Evolutionary conservation across 2,113 vertebrate genomes (phyloP).

Genomic region (Regulus satrapa): DNA sequence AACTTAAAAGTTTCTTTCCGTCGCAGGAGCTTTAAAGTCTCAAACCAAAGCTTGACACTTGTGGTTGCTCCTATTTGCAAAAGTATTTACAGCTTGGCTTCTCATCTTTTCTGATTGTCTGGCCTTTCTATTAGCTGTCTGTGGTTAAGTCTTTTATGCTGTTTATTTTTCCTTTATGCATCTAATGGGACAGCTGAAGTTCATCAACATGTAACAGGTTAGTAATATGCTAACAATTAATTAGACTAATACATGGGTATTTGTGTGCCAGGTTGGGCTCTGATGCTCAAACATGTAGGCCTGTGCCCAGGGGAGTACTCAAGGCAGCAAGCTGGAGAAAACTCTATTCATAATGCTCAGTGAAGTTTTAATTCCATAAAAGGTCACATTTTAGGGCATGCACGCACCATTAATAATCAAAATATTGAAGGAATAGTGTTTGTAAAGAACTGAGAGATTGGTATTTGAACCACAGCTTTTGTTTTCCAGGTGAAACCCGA

Average conservation of each 20-base stretch:
- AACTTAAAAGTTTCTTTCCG: background rate
- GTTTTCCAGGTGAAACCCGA: slow-evolving; percentile 46
- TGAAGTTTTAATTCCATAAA: background rate
- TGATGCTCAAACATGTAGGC: background rate
- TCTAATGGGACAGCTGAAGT: slow-evolving; percentile 75
- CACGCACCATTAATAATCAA: background rate
- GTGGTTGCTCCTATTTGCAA: background rate
- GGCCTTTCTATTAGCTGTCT: slow-evolving; percentile 5
- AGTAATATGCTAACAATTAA: slow-evolving; percentile 57
- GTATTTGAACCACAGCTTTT: background rate
- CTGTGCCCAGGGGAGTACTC: background rate
- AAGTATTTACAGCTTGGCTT: slow-evolving; percentile 6
- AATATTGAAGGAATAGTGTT: background rate
- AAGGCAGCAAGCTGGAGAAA: background rate
- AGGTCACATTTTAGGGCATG: background rate
- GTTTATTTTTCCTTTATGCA: slow-evolving; percentile 75
- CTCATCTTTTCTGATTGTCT: background rate
- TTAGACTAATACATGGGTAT: background rate
- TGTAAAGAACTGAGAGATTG: background rate
- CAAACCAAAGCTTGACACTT: background rate
- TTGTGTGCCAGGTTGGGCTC: background rate
- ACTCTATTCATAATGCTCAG: background rate
- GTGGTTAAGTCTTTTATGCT: slow-evolving; percentile 50
- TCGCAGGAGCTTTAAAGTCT: slow-evolving; percentile 11
- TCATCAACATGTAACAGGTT: slow-evolving; percentile 72